Evolutionary conservation across 1,140 invertebrate species (phyloP), one percentile per base, ranked within the genome.

Genomic region (Oppia nitens): DNA sequence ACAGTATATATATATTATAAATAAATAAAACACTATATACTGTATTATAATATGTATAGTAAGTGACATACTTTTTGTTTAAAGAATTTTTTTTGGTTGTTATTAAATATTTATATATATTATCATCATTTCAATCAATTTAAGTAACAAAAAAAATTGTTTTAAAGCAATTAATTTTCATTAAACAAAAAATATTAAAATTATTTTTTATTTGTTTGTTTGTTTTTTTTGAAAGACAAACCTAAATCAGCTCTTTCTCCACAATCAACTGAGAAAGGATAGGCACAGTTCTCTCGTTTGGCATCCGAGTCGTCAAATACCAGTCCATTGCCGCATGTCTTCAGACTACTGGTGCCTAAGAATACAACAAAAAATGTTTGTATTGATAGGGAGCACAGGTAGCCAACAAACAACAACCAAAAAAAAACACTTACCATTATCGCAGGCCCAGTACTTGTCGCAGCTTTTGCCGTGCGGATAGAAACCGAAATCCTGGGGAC

Each of bases 381-480:
- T 25, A 51, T 25, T 25, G 49, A 28, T 51, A 9, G n/a, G n/a
- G 6, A 51, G 6, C 14, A 28, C 23, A 51, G n/a, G 4, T 24
- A 6, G 4, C 21, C 6, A 51, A 28, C 14, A 28, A 51, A 28
- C 26, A 55, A 53, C 17, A 21, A n/a, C 51, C 17, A 53, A 2
- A 45, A 56, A 56, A 47, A 45, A 12, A 25, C 24, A 32, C 47
- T 50, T 26, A 57, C 84, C 84, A 66, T 87, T 87, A 71, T 92
- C 87, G 70, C 89, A 94, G 69, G 91, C 89, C 85, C 85, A 93
- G 73, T 93, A 94, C 74, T 93, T 93, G 75, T 94, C 90, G 70
- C 90, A 94, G 24, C 84, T 87, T 27, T 63, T 60, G 76, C 73
- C 66, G 83, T 83, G 73, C 88, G 89, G 60, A 86, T 87, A 93